These are phyloP conservation scores for Orthonyx spaldingii DNA, from an alignment of 2,113 vertebrate genomes.

Conservation along the genomic window DNA sequence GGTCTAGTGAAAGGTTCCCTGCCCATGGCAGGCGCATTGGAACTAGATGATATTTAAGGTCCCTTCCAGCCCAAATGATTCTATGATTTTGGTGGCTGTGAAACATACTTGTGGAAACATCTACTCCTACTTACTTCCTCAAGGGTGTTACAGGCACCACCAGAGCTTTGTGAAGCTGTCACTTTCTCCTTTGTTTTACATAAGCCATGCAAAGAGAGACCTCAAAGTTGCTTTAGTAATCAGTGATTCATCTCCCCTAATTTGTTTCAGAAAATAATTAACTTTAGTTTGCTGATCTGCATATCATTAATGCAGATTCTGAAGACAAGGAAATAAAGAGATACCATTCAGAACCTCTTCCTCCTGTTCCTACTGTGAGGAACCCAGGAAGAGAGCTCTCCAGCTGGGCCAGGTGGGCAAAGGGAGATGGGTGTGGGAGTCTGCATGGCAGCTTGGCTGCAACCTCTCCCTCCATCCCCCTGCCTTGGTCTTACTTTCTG, in stretches of 20 bases:
- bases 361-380: not conserved
- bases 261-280: constrained; percentile 38
- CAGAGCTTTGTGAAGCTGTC: not conserved
- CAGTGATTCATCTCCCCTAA: constrained; percentile 23
- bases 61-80: not conserved
- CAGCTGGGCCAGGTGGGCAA: not conserved
- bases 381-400: not conserved
- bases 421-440: not conserved
- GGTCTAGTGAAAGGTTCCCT: not conserved
- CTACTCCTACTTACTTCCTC: not conserved
- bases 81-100: not conserved
- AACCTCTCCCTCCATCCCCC: not conserved
- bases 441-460: not conserved
- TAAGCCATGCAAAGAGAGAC: not conserved
- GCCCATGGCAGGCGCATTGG: not conserved
- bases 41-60: not conserved
- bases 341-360: not conserved
- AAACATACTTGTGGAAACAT: not conserved
- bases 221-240: constrained; percentile 19
- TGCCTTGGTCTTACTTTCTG: not conserved
- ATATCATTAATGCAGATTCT: constrained; percentile 8
- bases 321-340: not conserved
- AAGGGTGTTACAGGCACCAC: not conserved
- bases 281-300: constrained; percentile 22
- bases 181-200: not conserved